Evolutionary conservation across 2,888 invertebrate species (phyloP), one percentile per base, ranked within the genome.

Genomic region (Leucophenga montana): DNA sequence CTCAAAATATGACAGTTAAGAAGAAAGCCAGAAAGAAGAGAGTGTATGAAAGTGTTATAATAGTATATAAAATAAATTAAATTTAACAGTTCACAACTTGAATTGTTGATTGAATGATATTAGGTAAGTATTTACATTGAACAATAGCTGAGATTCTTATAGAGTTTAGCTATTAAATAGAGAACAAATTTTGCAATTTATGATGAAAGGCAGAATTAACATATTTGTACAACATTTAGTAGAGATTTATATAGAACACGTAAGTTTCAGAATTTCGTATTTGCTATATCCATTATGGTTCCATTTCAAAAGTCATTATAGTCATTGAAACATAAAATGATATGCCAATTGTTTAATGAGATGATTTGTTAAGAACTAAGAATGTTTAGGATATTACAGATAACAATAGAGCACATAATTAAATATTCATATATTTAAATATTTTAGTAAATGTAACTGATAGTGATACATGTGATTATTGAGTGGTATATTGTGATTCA

Each of bases 321-420:
- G 9, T 31, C n/a, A 59, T 59, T 33, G 59, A 33, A 33, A 59
- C 33, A 59, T 59, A 27, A 59, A 14, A 16, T 57, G 48, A 39
- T 46, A 44, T 48, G 5, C 46, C 62, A 64, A 48, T 64, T 64
- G 46, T 14, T 48, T 64, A 48, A 64, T 64, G 62, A 48, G 62
- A 64, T 64, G 62, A 64, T 27, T 64, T 64, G 13, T 46, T 6
- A n/a, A 44, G 44, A 20, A 22, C 33, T 59, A 59, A 14, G 13
- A 27, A 33, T 16, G 18, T 54, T 54, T 54, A 56, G 22, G 11
- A 39, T 11, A 8, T 8, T 39, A 11, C 8, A 39, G 39, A 39
- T 5, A 3, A 8, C 39, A 39, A 39, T 8, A 39, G 4, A 39
- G 3, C 4, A n/a, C 16, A 50, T 50, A 50, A 50, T 50, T 1